These are phyloP conservation scores for Oscheius sp. DNA, from an alignment of 1,140 invertebrate species.

Conservation along the genomic window DNA sequence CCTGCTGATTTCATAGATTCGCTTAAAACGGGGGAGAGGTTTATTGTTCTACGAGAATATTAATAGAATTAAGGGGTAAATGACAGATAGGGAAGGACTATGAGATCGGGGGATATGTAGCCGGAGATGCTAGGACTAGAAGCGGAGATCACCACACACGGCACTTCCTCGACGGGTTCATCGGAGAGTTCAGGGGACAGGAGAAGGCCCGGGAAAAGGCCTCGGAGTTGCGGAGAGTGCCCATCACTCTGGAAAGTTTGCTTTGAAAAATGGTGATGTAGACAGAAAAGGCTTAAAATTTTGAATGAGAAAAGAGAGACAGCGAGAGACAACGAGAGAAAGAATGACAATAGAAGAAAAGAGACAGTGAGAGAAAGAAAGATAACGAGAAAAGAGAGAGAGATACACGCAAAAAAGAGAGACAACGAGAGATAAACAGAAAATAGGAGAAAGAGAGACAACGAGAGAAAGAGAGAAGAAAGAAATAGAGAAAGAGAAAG, in stretches of 20 bases:
- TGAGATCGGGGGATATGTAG: background rate
- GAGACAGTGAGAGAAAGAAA: too few relatives aligned
- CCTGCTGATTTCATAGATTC: too few relatives aligned
- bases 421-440: background rate
- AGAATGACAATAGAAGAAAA: too few relatives aligned
- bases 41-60: too few relatives aligned
- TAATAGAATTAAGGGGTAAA: background rate
- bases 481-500: too few relatives aligned
- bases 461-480: background rate
- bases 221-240: slow-evolving; percentile 18
- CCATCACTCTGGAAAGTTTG: slow-evolving; percentile 18
- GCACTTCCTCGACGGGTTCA: slow-evolving; percentile 21
- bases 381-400: too few relatives aligned
- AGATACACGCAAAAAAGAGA: too few relatives aligned
- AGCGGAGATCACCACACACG: slow-evolving; percentile 13
- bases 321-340: background rate
- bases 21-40: too few relatives aligned
- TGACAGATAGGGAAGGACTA: background rate
- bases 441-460: background rate
- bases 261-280: background rate
- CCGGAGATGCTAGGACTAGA: background rate
- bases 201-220: slow-evolving; percentile 1
- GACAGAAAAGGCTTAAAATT: background rate
- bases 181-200: background rate
- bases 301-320: too few relatives aligned